phyloP scores from a whole-genome alignment of 2,888 invertebrate species.

The Dioctria linearis region DNA sequence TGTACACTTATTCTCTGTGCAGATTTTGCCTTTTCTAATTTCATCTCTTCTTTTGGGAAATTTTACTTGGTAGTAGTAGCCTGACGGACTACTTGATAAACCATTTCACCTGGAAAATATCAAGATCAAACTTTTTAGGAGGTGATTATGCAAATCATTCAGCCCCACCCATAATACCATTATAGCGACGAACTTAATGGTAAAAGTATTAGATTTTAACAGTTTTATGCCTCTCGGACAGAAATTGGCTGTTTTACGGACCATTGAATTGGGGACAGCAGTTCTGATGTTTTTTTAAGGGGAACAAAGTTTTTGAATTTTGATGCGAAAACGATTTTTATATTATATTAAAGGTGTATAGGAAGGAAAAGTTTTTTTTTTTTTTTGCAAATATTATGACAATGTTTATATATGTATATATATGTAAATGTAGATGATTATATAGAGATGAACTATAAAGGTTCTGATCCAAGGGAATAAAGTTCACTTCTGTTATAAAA shows the following conservation, averaged over 20 bases:
- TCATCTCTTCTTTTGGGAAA: constrained; percentile 5
- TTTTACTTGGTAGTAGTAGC: too few species aligned
- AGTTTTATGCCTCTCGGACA: constrained; percentile 36
- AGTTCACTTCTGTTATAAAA: too few species aligned
- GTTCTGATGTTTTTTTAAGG: background rate
- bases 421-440: too few species aligned
- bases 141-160: constrained; percentile 35
- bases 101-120: constrained; percentile 40
- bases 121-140: constrained; percentile 39
- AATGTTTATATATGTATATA: too few species aligned
- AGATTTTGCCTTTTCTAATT: background rate
- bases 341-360: background rate
- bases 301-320: constrained; percentile 24
- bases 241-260: constrained; percentile 35
- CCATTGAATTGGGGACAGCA: constrained; percentile 25
- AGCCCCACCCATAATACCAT: constrained; percentile 30
- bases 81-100: constrained; percentile 39
- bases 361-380: constrained; percentile 6
- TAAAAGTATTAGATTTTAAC: constrained; percentile 43
- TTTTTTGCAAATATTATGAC: background rate
- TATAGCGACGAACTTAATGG: constrained; percentile 32
- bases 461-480: too few species aligned
- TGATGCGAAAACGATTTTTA: constrained; percentile 4
- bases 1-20: too few species aligned
- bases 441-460: too few species aligned